A percentile compares a stretch with the other conserved stretches of the same genome.
Evolutionary conservation across 53 echinoderm and acorn worm genomes (phyloP).

Genomic region (Paracentrotus lividus): DNA sequence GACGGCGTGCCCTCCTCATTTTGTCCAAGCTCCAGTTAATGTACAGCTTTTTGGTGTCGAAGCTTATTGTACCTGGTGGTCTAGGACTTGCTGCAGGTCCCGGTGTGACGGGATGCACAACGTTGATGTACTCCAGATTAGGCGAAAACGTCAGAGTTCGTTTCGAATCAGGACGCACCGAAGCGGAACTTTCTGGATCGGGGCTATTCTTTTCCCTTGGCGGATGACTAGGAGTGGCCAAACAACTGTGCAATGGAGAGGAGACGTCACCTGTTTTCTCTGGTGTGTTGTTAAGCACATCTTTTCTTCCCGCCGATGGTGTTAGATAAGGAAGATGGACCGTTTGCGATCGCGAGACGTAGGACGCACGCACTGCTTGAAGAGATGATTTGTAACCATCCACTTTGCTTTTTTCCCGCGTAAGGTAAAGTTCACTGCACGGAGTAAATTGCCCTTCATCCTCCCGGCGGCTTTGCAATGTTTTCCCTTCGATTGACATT

Average conservation of each 20-base stretch:
- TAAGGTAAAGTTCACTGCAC: conserved; percentile 32
- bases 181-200: conserved; percentile 4
- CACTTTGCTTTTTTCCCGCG: background rate
- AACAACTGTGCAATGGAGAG: conserved; percentile 52
- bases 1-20: conserved; percentile 71
- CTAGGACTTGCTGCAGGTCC: background rate
- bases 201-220: background rate
- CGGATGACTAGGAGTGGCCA: background rate
- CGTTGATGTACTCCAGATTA: conserved; percentile 78
- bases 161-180: conserved; percentile 13
- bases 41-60: conserved; percentile 78
- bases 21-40: conserved; percentile 85
- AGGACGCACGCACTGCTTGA: conserved; percentile 41
- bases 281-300: background rate
- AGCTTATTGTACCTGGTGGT: background rate
- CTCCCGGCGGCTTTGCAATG: background rate
- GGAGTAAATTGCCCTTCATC: conserved; percentile 21
- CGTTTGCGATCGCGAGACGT: background rate
- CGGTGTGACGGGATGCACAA: conserved; percentile 71
- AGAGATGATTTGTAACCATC: conserved; percentile 48
- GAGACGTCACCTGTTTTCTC: background rate
- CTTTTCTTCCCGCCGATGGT: background rate
- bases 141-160: conserved; percentile 63
- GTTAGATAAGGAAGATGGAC: conserved; percentile 40
- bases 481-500: conserved; percentile 43